phyloP scores from a whole-genome alignment of 2,113 vertebrate genomes.

The Protomyctophum bolini region DNA sequence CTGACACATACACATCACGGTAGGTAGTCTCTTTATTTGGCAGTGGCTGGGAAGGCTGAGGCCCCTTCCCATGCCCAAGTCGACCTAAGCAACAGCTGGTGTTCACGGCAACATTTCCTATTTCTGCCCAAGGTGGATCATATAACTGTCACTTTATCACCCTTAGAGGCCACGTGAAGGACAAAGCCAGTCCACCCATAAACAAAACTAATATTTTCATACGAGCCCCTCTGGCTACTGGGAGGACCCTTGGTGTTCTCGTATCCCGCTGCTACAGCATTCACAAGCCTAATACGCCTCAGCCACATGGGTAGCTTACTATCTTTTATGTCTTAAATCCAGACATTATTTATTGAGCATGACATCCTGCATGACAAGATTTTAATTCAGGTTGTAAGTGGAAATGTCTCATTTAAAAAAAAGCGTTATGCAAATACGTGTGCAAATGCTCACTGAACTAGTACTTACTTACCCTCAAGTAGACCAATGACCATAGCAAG shows the following conservation, averaged over 20 bases:
- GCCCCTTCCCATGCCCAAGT: conserved; percentile 64
- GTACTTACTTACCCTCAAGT: too few species aligned
- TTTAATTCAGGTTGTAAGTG: too few species aligned
- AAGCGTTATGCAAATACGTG: too few species aligned
- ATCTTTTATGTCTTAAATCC: too few species aligned
- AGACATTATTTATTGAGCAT: too few species aligned
- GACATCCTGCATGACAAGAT: too few species aligned
- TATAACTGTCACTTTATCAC: conserved; percentile 94
- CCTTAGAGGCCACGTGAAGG: conserved; percentile 91
- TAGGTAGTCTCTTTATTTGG: conserved; percentile 80
- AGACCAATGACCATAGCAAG: too few species aligned
- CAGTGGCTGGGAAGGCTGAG: conserved; percentile 76
- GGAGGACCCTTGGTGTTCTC: conserved; percentile 29
- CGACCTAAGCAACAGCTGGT: conserved; percentile 86
- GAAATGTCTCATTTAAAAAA: too few species aligned
- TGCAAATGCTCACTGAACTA: too few species aligned
- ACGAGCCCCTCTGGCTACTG: conserved; percentile 60
- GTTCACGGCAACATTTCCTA: conserved; percentile 86
- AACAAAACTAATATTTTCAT: conserved; percentile 89
- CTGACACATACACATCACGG: conserved; percentile 59
- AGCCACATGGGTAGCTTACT: too few species aligned
- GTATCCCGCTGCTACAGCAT: neutral
- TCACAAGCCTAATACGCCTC: conserved; percentile 1
- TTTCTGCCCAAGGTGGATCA: conserved; percentile 86
- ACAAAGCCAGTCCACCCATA: conserved; percentile 82